Conservation (phyloP, 2,113 vertebrate species). For the Ramphastos sulfuratus region DNA sequence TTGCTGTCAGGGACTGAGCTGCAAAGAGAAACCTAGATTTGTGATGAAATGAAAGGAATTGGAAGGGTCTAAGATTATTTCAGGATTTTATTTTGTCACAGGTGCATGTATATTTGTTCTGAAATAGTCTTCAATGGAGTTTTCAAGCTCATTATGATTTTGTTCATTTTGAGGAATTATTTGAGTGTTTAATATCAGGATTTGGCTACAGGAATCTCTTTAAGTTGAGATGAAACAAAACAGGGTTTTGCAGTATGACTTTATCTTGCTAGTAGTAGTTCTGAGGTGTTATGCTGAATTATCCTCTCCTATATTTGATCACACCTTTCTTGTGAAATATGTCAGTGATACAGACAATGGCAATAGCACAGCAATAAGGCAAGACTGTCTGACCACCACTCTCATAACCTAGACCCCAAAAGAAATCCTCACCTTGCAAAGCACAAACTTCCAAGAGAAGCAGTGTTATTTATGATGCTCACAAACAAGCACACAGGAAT, state of each 20-base stretch:
- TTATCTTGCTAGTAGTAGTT: not conserved
- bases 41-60: not conserved
- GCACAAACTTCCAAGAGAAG: not conserved
- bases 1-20: not conserved
- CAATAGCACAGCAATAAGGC: not conserved
- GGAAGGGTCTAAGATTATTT: not conserved
- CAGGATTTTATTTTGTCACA: not conserved
- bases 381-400: not conserved
- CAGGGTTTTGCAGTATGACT: not conserved
- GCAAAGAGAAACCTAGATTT: not conserved
- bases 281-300: not conserved
- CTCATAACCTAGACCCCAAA: not conserved
- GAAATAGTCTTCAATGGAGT: not conserved
- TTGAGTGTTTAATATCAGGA: not conserved
- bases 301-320: not conserved
- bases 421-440: not conserved
- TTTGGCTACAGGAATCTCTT: not conserved
- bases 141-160: not conserved
- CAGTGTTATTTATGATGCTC: not conserved
- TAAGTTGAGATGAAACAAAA: not conserved
- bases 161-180: not conserved
- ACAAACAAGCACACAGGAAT: not conserved
- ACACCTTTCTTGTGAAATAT: not conserved
- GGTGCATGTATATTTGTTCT: not conserved
- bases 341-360: not conserved